Percentiles rank a stretch among this genome's conserved stretches.
phyloP scores from a whole-genome alignment of 2,888 invertebrate genomes.

The Panorpa germanica region DNA sequence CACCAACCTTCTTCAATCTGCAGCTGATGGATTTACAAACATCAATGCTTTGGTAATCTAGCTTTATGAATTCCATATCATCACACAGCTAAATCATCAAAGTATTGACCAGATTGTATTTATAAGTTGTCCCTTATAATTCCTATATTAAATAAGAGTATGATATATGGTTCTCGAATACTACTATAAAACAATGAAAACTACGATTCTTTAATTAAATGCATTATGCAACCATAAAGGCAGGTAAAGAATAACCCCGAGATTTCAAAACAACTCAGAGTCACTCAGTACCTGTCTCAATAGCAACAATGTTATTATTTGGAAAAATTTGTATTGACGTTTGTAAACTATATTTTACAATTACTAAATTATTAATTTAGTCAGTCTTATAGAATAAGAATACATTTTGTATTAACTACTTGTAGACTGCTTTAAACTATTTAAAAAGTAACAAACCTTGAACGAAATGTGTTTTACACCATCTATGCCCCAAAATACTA shows the following conservation, averaged over 20 bases:
- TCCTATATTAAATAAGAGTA: too few species aligned
- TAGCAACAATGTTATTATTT: conserved; percentile 14
- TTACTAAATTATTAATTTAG: too few species aligned
- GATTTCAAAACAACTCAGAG: conserved; percentile 43
- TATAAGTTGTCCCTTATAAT: too few species aligned
- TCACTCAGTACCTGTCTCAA: conserved; percentile 72
- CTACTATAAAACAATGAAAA: conserved; percentile 8
- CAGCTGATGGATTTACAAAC: too few species aligned
- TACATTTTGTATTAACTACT: too few species aligned
- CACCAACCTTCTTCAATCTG: conserved; percentile 13
- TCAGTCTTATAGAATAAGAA: too few species aligned
- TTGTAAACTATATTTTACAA: too few species aligned
- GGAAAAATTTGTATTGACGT: too few species aligned
- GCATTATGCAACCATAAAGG: conserved; percentile 18
- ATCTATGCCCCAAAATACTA: conserved; percentile 55
- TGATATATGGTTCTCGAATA: conserved; percentile 1
- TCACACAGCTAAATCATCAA: conserved; percentile 86
- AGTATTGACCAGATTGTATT: conserved; percentile 53
- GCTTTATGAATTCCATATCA: conserved; percentile 65
- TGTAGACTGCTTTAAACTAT: too few species aligned
- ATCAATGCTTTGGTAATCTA: conserved; percentile 84
- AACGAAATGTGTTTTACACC: conserved; percentile 42
- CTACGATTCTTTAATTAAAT: neutral
- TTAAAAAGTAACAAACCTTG: too few species aligned
- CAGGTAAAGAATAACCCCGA: conserved; percentile 35